These are phyloP conservation scores for Caenorhabditis inopinata DNA, from an alignment of 1,140 invertebrate species.

Conservation along the genomic window DNA sequence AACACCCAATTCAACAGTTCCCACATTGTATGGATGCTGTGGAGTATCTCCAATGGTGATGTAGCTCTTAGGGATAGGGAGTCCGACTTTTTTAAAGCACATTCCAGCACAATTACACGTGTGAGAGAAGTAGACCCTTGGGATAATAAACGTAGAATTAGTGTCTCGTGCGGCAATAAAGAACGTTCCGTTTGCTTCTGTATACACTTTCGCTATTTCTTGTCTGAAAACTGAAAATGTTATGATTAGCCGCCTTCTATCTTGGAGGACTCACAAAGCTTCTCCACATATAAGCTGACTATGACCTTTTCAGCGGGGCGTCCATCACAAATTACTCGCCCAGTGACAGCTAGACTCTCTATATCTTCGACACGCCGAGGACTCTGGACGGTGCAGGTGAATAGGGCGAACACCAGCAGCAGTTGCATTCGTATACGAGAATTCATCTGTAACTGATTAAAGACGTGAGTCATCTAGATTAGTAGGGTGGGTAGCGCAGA, in stretches of 20 bases:
- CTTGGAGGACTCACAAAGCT: constrained; percentile 35
- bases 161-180: not conserved
- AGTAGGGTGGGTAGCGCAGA: too few species aligned
- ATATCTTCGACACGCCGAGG: constrained; percentile 26
- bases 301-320: constrained; percentile 53
- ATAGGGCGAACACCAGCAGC: not conserved
- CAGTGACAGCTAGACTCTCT: constrained; percentile 56
- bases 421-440: not conserved
- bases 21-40: constrained; percentile 6
- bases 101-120: not conserved
- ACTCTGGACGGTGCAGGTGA: not conserved
- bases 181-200: constrained; percentile 4
- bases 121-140: constrained; percentile 21
- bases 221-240: not conserved
- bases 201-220: constrained; percentile 28
- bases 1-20: constrained; percentile 7
- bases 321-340: constrained; percentile 56
- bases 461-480: not conserved
- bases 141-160: not conserved
- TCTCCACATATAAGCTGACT: constrained; percentile 62
- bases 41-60: not conserved
- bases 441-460: not conserved
- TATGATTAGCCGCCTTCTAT: not conserved
- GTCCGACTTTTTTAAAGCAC: constrained; percentile 13
- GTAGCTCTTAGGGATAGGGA: constrained; percentile 2